Conservation (phyloP, 23 tunicate genomes). For the Styela plicata region DNA sequence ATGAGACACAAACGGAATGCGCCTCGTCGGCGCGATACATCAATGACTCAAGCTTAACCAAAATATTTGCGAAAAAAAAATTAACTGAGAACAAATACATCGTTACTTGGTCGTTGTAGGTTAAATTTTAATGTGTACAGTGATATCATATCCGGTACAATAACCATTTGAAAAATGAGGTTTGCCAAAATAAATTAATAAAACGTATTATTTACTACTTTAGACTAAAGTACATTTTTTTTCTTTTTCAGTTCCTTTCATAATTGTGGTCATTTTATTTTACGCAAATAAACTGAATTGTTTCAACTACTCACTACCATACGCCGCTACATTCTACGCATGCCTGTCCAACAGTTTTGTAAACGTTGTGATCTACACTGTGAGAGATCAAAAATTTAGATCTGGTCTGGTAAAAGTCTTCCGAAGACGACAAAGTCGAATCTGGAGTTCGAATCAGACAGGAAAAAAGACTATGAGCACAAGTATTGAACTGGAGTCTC, state of each 20-base stretch:
- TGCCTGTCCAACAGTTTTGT: conserved; percentile 37
- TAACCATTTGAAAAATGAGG: no score
- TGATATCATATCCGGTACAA: no score
- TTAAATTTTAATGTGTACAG: no score
- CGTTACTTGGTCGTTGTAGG: no score
- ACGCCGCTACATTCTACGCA: conserved; percentile 16
- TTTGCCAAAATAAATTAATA: no score
- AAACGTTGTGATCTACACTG: conserved; percentile 38
- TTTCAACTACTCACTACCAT: conserved; percentile 1
- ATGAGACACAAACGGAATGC: no score
- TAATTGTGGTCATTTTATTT: not conserved
- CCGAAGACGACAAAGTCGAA: not conserved
- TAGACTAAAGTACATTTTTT: no score
- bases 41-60: no score
- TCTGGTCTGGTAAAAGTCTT: not conserved
- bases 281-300: conserved; percentile 1
- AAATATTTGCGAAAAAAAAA: no score
- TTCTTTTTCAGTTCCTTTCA: conserved; percentile 29
- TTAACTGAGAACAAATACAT: no score
- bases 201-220: no score
- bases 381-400: conserved; percentile 36
- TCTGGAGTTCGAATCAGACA: not conserved
- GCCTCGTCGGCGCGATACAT: no score
- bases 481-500: not conserved
- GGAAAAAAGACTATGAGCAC: not conserved